Evolutionary conservation across 2,113 vertebrate species (phyloP), one percentile per base, ranked within the genome.

Genomic region (Oncorhynchus nerka): DNA sequence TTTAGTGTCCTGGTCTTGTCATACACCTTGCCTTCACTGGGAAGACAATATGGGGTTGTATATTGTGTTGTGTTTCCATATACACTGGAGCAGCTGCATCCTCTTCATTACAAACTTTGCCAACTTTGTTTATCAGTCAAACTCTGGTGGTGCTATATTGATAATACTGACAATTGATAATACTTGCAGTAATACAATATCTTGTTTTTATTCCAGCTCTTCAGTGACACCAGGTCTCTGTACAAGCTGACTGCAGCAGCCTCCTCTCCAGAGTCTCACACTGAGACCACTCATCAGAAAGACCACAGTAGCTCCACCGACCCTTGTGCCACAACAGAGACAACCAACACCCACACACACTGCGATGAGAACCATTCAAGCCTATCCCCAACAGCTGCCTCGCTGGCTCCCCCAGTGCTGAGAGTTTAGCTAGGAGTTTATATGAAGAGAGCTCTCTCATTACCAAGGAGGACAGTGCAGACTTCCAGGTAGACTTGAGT

Each of bases 141-240:
- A 55, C 51, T 55, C 16, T 19, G 39, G 8, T 13, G 51, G 51
- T 19, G 51, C 4, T 16, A 55, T 19, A 19, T 55, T 55, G 51
- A 55, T 19, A 55, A 55, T 55, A 55, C 13, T 55, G n/a, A n/a
- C n/a, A n/a, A 19, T 55, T 55, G 51, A 55, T 19, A 55, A 55
- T 55, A 55, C 13, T 55, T 62, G 65, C 5, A 22, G n/a, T 15
- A 13, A 30, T 62, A 34, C 6, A 7, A 34, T 32, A 39, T 78
- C 24, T 65, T 80, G 8, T 74, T 61, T 7, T 74, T 61, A 48
- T 83, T 75, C 80, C 82, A 99, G 97, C 92, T 95, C 84, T 98
- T 99, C 90, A 95, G 86, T 89, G 94, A 95, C 61, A 94, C 87
- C 13, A 89, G 94, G 20, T 93, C 93, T 55, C 89, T 92, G 13